These are phyloP conservation scores for Tapirus indicus DNA, from an alignment of 2,797 vertebrate genomes.

Conservation along the genomic window DNA sequence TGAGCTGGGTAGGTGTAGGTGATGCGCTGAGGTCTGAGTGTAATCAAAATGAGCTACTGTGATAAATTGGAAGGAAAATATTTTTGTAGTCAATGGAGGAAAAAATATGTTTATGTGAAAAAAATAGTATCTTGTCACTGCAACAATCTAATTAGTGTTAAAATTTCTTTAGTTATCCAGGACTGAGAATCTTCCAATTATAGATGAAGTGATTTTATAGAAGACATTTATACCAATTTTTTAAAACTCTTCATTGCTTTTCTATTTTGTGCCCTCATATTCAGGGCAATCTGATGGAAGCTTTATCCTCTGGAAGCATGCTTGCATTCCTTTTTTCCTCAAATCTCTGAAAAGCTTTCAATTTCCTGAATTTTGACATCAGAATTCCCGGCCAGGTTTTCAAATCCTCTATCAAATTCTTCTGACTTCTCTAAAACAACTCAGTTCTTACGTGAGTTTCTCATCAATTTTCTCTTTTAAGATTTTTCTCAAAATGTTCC, in stretches of 20 bases:
- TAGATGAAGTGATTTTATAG: conserved; percentile 68
- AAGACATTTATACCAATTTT: conserved; percentile 59
- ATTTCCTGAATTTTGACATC: conserved; percentile 51
- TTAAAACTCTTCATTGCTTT: conserved; percentile 53
- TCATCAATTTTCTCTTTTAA: conserved; percentile 61
- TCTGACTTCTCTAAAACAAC: neutral
- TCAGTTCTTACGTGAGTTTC: conserved; percentile 36
- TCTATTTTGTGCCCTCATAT: neutral
- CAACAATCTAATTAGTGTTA: conserved; percentile 59
- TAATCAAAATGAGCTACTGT: conserved; percentile 41
- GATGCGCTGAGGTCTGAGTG: conserved; percentile 61
- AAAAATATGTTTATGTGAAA: conserved; percentile 75
- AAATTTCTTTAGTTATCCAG: conserved; percentile 66
- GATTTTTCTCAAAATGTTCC: conserved; percentile 55
- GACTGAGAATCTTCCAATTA: conserved; percentile 70
- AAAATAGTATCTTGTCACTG: conserved; percentile 78
- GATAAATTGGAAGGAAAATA: conserved; percentile 80
- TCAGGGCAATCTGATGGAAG: neutral
- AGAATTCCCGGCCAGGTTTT: conserved; percentile 60
- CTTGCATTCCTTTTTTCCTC: neutral
- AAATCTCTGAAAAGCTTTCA: conserved; percentile 67
- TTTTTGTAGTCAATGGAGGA: conserved; percentile 57
- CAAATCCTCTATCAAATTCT: conserved; percentile 48
- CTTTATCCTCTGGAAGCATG: conserved; percentile 28
- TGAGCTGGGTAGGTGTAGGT: conserved; percentile 72